These are phyloP conservation scores for Physeter macrocephalus DNA, from an alignment of 2,113 vertebrate genomes.

Conservation along the genomic window DNA sequence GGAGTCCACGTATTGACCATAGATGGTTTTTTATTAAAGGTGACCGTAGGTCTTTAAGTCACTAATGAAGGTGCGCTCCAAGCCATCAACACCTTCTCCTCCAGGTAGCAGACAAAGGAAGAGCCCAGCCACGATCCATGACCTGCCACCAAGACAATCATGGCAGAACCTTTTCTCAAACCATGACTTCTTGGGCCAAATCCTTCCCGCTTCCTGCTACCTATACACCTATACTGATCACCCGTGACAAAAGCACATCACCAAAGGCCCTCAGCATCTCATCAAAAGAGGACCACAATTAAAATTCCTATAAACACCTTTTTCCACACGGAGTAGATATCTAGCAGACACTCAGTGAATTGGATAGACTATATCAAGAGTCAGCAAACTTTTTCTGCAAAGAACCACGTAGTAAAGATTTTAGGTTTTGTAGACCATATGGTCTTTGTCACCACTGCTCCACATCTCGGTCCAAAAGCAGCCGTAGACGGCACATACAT, in stretches of 20 bases:
- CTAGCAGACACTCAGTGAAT: neutral
- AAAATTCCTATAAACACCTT: neutral
- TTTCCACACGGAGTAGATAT: neutral
- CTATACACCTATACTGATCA: neutral
- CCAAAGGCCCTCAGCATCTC: neutral
- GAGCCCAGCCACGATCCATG: neutral
- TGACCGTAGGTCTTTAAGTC: neutral
- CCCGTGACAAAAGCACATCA: neutral
- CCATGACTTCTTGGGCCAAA: neutral
- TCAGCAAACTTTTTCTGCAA: neutral
- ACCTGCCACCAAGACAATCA: neutral
- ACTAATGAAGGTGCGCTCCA: neutral
- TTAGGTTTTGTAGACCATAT: neutral
- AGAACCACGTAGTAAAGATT: neutral
- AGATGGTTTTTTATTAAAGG: neutral
- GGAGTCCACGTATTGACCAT: neutral
- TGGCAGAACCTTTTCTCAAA: neutral
- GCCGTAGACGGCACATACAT: neutral
- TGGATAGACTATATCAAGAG: too few species aligned
- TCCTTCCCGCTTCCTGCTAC: neutral
- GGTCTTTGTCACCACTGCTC: neutral
- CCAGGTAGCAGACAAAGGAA: neutral
- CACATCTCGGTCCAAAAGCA: neutral
- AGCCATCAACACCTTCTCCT: neutral
- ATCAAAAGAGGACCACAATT: neutral